A percentile compares a stretch with the other conserved stretches of the same genome.
These are phyloP conservation scores for Vombatus ursinus DNA, from an alignment of 2,113 vertebrate genomes.

Conservation along the genomic window DNA sequence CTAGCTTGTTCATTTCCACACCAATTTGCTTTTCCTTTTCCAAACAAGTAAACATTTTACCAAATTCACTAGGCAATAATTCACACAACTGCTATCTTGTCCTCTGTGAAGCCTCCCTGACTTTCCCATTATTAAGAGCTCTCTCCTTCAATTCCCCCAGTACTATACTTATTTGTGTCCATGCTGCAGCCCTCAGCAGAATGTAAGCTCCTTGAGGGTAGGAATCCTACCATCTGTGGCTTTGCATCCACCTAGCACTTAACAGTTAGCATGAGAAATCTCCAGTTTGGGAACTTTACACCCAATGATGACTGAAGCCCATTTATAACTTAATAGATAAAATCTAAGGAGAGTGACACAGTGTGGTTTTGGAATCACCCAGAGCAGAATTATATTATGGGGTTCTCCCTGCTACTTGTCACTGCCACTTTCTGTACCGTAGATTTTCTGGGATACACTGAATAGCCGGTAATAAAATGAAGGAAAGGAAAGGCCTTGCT, in stretches of 20 bases:
- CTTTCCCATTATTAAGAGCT: neutral
- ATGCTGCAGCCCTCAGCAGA: no score
- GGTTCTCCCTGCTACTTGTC: fast-evolving
- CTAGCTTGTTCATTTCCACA: no score
- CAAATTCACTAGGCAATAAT: no score
- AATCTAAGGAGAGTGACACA: neutral
- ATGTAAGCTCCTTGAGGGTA: neutral
- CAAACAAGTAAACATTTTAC: no score
- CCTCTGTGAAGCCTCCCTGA: neutral
- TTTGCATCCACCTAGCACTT: neutral
- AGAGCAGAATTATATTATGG: neutral
- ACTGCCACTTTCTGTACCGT: neutral
- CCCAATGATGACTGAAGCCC: neutral
- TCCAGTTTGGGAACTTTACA: neutral
- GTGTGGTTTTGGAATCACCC: neutral
- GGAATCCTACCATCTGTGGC: neutral
- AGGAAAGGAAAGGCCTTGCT: slow-evolving; percentile 83
- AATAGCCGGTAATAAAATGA: slow-evolving; percentile 77
- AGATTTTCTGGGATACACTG: neutral
- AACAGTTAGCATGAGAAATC: neutral
- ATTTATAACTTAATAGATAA: neutral
- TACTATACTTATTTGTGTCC: neutral
- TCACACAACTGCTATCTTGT: neutral
- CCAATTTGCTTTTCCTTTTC: no score
- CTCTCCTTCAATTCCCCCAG: neutral